Percentiles rank a stretch among this genome's conserved stretches.
Evolutionary conservation across 1,140 invertebrate genomes (phyloP).

Genomic region (Hycleus cichorii): DNA sequence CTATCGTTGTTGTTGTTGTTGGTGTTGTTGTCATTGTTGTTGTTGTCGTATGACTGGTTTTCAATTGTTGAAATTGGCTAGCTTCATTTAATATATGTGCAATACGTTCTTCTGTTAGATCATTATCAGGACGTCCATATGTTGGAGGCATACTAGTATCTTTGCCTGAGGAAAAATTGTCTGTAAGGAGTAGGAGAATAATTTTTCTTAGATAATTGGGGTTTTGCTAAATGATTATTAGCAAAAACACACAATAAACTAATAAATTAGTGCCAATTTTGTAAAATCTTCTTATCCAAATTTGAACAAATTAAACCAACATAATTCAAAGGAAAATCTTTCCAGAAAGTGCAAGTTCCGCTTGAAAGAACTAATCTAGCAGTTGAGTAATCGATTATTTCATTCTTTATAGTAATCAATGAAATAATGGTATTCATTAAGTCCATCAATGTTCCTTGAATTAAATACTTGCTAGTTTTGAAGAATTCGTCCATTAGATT

Average conservation of each 20-base stretch:
- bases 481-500: no score
- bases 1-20: conserved; percentile 46
- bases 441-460: no score
- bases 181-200: conserved; percentile 29
- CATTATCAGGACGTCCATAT: conserved; percentile 68
- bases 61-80: conserved; percentile 54
- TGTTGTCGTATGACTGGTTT: conserved; percentile 28
- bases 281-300: no score
- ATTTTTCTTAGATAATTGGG: conserved; percentile 4
- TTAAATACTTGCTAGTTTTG: no score
- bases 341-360: no score
- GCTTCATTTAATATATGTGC: conserved; percentile 91
- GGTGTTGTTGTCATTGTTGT: conserved; percentile 1
- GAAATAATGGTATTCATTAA: no score
- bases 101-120: conserved; percentile 86
- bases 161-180: conserved; percentile 62
- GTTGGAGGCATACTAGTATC: conserved; percentile 62
- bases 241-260: conserved; percentile 6
- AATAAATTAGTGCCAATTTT: neutral
- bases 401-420: no score
- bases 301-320: no score
- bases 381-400: no score
- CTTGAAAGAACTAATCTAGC: no score
- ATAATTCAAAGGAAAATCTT: no score
- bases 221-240: conserved; percentile 13